Base-by-base conservation (phyloP, 2,113 vertebrate genomes). In the Lasiurus cinereus region DNA sequence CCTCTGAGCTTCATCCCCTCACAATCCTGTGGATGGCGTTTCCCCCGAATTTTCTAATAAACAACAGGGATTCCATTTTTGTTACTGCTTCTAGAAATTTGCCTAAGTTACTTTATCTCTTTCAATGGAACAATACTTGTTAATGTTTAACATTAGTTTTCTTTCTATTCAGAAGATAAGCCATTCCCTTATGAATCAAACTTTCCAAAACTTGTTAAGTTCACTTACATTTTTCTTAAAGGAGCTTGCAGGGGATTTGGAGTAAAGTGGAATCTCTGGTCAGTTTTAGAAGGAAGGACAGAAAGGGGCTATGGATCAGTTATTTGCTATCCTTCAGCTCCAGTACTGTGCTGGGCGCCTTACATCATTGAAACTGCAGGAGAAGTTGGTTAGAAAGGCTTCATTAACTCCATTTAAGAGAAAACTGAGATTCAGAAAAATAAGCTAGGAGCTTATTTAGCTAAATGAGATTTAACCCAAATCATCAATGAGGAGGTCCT, bases 401-500 rank as follows among this genome's bases (percentile, higher is more conserved):
- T 50, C 19, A 6, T 72, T 72, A 83, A 70, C 3, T 2, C 11
- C 27, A 46, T 36, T 73, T 54, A 66, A 94, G 2, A 83, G 24
- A 86, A 88, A 94, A 39, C n/a, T 46, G 24, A 87, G 46, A 59
- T 64, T 69, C 66, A 78, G 54, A 88, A 83, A 87, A 90, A 87
- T 29, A 79, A 33, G 2, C 6, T 88, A 22, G 4, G 67, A 69
- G 31, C 4, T 82, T 52, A 12, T 19, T n/a, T n/a, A 50, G 3
- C 27, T 56, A 7, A 4, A 22, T 39, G 33, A 78, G 6, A 1
- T 3, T 73, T 18, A 33, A 29, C 19, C 21, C 24, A 50, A 36
- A 52, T 10, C 1, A 13, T 54, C 1, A 22, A n/a, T n/a, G n/a
- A 29, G 0, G 24, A 46, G 19, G 0, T 2, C 6, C 0, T 13